Evolutionary conservation across 2,888 invertebrate species (phyloP).

Genomic region (Cheilosia urbana): DNA sequence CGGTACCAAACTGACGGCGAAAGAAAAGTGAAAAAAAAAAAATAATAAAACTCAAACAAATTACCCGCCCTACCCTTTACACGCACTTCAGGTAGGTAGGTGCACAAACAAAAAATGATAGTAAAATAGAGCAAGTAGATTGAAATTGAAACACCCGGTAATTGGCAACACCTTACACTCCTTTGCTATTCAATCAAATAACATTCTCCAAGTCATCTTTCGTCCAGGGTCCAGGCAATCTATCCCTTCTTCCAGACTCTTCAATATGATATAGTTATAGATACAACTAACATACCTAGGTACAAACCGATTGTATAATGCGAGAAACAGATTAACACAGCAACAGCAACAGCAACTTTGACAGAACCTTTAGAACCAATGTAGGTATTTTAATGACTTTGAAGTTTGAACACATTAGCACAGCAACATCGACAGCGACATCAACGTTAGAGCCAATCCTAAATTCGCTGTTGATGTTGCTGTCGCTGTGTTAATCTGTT

Average conservation of each 20-base stretch:
- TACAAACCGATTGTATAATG: too few relatives aligned
- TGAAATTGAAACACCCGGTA: conserved; percentile 2
- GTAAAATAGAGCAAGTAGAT: conserved; percentile 26
- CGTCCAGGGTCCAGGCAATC: background rate
- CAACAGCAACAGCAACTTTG: too few relatives aligned
- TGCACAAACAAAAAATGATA: background rate
- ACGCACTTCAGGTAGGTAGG: conserved; percentile 15
- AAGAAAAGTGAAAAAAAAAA: conserved; percentile 39
- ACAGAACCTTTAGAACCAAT: too few relatives aligned
- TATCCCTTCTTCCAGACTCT: background rate
- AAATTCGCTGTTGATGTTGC: too few relatives aligned
- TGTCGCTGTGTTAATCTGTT: too few relatives aligned
- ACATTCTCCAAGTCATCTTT: conserved; percentile 11
- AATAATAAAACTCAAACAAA: conserved; percentile 16
- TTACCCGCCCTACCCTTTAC: conserved; percentile 17
- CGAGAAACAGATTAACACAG: too few relatives aligned
- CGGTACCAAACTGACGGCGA: conserved; percentile 67
- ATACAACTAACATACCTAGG: too few relatives aligned
- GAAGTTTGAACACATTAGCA: too few relatives aligned
- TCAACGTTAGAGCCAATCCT: too few relatives aligned
- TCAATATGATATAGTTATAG: background rate
- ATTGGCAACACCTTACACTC: conserved; percentile 13
- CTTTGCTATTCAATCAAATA: conserved; percentile 41
- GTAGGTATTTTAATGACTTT: too few relatives aligned
- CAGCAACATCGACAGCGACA: too few relatives aligned